phyloP scores from a whole-genome alignment of 2,888 invertebrate genomes.

The Mycalesis mineus region DNA sequence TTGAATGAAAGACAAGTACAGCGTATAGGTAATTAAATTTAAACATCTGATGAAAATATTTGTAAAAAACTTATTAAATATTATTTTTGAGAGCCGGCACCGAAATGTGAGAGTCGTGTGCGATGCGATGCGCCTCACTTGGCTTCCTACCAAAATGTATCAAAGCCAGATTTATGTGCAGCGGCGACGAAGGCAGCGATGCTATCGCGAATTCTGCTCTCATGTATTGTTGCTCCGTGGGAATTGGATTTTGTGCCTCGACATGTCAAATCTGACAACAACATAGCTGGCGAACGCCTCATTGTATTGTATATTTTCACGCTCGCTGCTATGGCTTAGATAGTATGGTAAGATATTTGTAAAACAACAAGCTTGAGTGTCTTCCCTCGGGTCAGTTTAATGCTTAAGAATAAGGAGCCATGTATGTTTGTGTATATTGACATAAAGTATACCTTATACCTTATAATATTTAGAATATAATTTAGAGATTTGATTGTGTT shows the following conservation, averaged over 20 bases:
- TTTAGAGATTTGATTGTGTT: too few relatives aligned
- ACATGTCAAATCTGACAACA: constrained; percentile 41
- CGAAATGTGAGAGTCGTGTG: constrained; percentile 22
- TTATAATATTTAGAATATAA: too few relatives aligned
- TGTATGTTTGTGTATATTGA: too few relatives aligned
- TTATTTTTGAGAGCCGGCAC: constrained; percentile 24
- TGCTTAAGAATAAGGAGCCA: too few relatives aligned
- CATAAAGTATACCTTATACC: too few relatives aligned
- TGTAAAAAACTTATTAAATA: not conserved
- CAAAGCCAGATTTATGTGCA: constrained; percentile 74
- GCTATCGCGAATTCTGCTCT: constrained; percentile 51
- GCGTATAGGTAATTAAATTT: too few relatives aligned
- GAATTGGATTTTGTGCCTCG: constrained; percentile 52
- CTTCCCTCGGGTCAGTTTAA: not conserved
- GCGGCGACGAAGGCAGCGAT: constrained; percentile 67
- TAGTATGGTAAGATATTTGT: not conserved
- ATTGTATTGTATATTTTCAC: constrained; percentile 16
- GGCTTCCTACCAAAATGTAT: constrained; percentile 75
- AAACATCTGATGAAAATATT: too few relatives aligned
- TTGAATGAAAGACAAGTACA: too few relatives aligned
- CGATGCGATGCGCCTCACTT: constrained; percentile 40
- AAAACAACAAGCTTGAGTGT: not conserved
- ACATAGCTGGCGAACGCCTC: constrained; percentile 24
- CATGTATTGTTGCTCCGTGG: constrained; percentile 50
- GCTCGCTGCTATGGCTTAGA: not conserved